Base-by-base conservation (phyloP, 2,888 invertebrate genomes). In the Rhamnusium bicolor region DNA sequence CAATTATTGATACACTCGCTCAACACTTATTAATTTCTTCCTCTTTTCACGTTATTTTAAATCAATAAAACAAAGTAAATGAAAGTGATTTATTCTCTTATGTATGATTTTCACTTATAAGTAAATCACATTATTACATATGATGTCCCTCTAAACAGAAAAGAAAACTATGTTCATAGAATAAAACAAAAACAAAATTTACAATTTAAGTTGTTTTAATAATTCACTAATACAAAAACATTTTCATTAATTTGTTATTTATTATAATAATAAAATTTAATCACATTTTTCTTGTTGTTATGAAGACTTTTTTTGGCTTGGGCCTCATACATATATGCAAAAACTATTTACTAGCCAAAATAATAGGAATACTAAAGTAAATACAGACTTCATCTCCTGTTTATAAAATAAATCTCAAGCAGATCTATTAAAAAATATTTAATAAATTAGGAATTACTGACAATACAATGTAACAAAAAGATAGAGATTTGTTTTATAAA, bases 191-290 rank as follows among this genome's bases (percentile, higher is more conserved):
- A 79, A 84, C 80, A 81, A 83, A 84, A 82, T 82, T 79, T 86
- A 86, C 85, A 86, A 83, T 86, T 86, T 81, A 83, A 83, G 81
- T 82, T 81, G 82, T 83, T 84, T 85, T 85, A 84, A 84, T 85
- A 84, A 87, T 87, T 87, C 84, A 85, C 87, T 88, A 88, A 87
- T 87, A 87, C 86, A 87, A 88, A 86, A 87, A 87, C 86, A 86
- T 85, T 84, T 84, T 81, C 81, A 84, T 86, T 85, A 84, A 85
- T 87, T 81, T 86, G 85, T 87, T 87, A 86, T 84, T 86, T 84
- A 84, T 86, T 83, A 86, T 86, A 85, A 86, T 86, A 86, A 85
- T 87, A 86, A 86, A 86, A 86, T 86, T 87, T 87, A 86, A 88
- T 88, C 87, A 87, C 87, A 82, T 86, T 76, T 77, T 87, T 86